Evolutionary conservation across 2,888 invertebrate species (phyloP), one percentile per base, ranked within the genome.

Genomic region (Calliphora vomitoria): DNA sequence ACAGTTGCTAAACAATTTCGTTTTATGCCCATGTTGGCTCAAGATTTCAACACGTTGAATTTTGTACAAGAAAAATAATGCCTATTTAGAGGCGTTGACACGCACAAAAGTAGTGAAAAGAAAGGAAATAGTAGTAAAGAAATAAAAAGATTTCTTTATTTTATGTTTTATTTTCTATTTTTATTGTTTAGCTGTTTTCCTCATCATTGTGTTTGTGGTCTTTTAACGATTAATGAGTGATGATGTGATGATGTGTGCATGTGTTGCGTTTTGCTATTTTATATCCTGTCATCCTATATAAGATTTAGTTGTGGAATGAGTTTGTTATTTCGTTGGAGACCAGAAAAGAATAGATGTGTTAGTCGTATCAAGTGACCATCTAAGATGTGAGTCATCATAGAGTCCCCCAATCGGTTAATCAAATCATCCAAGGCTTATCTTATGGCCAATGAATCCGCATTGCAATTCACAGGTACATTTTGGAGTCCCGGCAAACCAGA

Each of bases 161-260:
- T 35, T 6, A 35, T 31, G 20, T 11, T 18, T 0, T 13, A 38
- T 44, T 44, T 53, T 4, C 4, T n/a, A n/a, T 13, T 76, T 71
- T 76, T 72, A 78, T 80, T 75, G 58, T 66, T 72, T 47, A 47
- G 53, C n/a, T 31, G 74, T 82, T 82, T 86, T 68, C 60, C 38
- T n/a, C 86, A 74, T 79, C 82, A 79, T 78, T 85, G 44, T 25
- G 35, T 6, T 41, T 64, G 2, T 11, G 11, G 41, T 50, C 25
- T 58, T 4, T 4, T 1, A 13, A 58, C 35, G 35, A 58, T 11
- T 31, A 72, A 60, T 82, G 72, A 81, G 66, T 60, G 78, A 82
- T 74, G 72, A 35, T 66, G 66, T 60, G 78, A 82, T 74, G 72
- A 35, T 66, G 72, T 15, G 50, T 20, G 15, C 25, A 44, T 64